phyloP scores from a whole-genome alignment of 2,888 invertebrate genomes.

The Cerastoderma edule region DNA sequence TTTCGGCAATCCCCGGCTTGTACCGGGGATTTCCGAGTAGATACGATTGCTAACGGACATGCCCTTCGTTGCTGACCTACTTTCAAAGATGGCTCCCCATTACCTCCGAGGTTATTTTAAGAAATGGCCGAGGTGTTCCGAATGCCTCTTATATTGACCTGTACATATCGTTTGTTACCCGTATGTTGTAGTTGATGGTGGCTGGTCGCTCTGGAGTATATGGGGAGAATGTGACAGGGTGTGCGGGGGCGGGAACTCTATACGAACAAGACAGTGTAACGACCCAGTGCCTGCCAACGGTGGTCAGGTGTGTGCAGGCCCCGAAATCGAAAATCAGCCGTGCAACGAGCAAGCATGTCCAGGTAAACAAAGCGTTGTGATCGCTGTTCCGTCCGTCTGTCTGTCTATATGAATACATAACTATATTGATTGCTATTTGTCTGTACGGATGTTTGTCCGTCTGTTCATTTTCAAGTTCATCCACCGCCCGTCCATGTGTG shows the following conservation, averaged over 20 bases:
- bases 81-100: neutral
- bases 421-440: neutral
- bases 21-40: neutral
- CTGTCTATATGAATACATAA: neutral
- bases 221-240: neutral
- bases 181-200: neutral
- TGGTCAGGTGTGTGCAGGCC: neutral
- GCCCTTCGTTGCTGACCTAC: neutral
- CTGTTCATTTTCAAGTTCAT: too few species aligned
- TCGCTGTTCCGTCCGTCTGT: neutral
- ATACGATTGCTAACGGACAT: neutral
- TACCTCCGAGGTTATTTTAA: neutral
- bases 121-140: neutral
- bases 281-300: neutral
- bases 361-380: neutral
- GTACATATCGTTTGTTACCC: neutral
- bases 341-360: slow-evolving; percentile 3
- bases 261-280: slow-evolving; percentile 1
- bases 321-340: neutral
- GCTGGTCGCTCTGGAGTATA: neutral
- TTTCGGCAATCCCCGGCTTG: neutral
- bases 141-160: neutral
- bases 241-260: neutral
- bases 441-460: too few species aligned
- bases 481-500: too few species aligned